Evolutionary conservation across 2,888 invertebrate species (phyloP).

Genomic region (Melanargia galathea): DNA sequence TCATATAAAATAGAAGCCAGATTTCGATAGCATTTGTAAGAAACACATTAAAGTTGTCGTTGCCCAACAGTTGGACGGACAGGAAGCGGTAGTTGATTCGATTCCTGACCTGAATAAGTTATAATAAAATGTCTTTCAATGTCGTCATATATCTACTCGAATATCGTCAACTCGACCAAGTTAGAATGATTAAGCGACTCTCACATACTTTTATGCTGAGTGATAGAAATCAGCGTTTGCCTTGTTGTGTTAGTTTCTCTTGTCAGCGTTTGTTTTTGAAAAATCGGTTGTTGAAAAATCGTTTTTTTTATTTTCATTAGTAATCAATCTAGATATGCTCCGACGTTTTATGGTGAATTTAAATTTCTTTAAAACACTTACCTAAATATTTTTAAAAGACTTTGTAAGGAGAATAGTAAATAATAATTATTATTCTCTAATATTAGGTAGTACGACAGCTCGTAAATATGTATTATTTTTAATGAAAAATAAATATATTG

Average conservation of each 20-base stretch:
- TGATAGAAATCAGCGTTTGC: not conserved
- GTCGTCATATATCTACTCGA: slow-evolving; percentile 38
- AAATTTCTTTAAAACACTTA: too few relatives aligned
- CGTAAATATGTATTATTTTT: too few relatives aligned
- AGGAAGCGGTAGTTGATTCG: slow-evolving; percentile 76
- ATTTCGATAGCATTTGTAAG: not conserved
- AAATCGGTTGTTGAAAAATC: too few relatives aligned
- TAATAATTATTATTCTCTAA: too few relatives aligned
- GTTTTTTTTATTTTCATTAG: too few relatives aligned
- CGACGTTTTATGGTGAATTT: too few relatives aligned
- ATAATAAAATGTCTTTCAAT: slow-evolving; percentile 43
- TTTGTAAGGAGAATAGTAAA: too few relatives aligned
- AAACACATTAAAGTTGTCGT: slow-evolving; percentile 41
- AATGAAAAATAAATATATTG: too few relatives aligned
- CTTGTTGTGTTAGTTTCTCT: not conserved
- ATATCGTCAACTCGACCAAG: slow-evolving; percentile 24
- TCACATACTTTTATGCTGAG: slow-evolving; percentile 22
- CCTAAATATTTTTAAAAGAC: too few relatives aligned
- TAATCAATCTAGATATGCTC: too few relatives aligned
- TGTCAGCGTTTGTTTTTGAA: not conserved
- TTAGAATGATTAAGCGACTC: slow-evolving; percentile 35
- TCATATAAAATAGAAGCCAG: not conserved
- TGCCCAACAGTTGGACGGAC: slow-evolving; percentile 54
- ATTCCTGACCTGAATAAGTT: slow-evolving; percentile 69
- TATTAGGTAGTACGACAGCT: too few relatives aligned